A percentile compares a stretch with the other conserved stretches of the same genome.
Evolutionary conservation across 2,888 invertebrate species (phyloP).

Genomic region (Diaperis boleti): DNA sequence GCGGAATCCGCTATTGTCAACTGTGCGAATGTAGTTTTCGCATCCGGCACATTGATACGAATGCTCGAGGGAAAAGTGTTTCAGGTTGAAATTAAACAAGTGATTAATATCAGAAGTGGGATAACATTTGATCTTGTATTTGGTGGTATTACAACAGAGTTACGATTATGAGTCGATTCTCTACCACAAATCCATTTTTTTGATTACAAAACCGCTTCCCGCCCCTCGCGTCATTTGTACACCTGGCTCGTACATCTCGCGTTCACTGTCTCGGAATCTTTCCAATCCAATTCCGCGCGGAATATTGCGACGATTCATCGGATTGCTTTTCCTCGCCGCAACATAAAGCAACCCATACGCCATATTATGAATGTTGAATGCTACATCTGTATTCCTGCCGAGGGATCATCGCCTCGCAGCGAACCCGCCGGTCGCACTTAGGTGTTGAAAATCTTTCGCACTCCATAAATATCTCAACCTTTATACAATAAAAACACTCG

Average conservation of each 20-base stretch:
- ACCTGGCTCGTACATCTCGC: slow-evolving; percentile 56
- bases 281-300: slow-evolving; percentile 64
- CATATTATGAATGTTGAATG: slow-evolving; percentile 66
- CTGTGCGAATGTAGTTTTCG: slow-evolving; percentile 11
- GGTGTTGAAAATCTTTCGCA: slow-evolving; percentile 57
- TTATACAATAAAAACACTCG: slow-evolving; percentile 58
- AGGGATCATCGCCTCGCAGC: slow-evolving; percentile 49
- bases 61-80: no score
- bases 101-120: no score
- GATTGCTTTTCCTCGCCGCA: slow-evolving; percentile 63
- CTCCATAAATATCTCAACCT: slow-evolving; percentile 55
- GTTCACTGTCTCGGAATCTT: slow-evolving; percentile 58
- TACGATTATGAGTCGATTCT: no score
- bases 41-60: no score
- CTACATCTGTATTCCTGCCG: slow-evolving; percentile 64
- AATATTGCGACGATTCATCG: slow-evolving; percentile 64
- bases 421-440: slow-evolving; percentile 57
- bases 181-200: no score
- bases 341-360: slow-evolving; percentile 61
- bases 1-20: slow-evolving; percentile 8
- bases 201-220: no score
- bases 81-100: no score
- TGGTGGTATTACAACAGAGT: no score
- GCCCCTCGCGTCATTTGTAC: slow-evolving; percentile 52
- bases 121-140: no score